A percentile compares a stretch with the other conserved stretches of the same genome.
These are phyloP conservation scores for Gobiocypris rarus DNA, from an alignment of 2,113 vertebrate species.

Conservation along the genomic window DNA sequence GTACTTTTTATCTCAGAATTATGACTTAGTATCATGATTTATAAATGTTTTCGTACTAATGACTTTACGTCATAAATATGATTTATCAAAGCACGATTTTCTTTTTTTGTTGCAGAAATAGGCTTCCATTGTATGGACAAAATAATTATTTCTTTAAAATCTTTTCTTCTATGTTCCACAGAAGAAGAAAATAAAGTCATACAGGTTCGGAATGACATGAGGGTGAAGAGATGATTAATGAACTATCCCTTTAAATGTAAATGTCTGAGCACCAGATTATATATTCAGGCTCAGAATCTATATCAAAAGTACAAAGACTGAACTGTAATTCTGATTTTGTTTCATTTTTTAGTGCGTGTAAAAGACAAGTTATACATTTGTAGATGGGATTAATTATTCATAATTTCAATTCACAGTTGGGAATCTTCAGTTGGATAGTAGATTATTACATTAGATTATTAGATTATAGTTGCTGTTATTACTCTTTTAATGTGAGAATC, in stretches of 20 bases:
- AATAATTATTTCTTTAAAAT: not conserved
- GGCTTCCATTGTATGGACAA: not conserved
- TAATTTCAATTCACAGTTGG: not conserved
- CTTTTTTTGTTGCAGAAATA: too few species aligned
- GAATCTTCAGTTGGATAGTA: not conserved
- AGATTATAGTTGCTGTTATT: not conserved
- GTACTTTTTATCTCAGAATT: too few species aligned
- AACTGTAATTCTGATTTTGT: not conserved
- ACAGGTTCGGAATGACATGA: too few species aligned
- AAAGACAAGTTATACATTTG: not conserved
- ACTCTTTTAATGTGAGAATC: not conserved
- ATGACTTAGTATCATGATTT: too few species aligned
- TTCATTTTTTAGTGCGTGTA: not conserved
- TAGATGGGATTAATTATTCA: not conserved
- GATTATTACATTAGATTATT: not conserved
- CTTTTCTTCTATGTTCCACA: not conserved
- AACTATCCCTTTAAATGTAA: not conserved
- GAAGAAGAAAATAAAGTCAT: not conserved
- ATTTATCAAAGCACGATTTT: too few species aligned
- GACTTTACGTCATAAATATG: too few species aligned
- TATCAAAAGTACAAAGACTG: not conserved
- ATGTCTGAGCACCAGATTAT: not conserved
- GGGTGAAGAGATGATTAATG: not conserved
- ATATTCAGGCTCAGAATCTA: not conserved
- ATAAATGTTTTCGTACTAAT: too few species aligned